A percentile compares a stretch with the other conserved stretches of the same genome.
These are phyloP conservation scores for Agrochola lota DNA, from an alignment of 2,888 invertebrate species.

Conservation along the genomic window DNA sequence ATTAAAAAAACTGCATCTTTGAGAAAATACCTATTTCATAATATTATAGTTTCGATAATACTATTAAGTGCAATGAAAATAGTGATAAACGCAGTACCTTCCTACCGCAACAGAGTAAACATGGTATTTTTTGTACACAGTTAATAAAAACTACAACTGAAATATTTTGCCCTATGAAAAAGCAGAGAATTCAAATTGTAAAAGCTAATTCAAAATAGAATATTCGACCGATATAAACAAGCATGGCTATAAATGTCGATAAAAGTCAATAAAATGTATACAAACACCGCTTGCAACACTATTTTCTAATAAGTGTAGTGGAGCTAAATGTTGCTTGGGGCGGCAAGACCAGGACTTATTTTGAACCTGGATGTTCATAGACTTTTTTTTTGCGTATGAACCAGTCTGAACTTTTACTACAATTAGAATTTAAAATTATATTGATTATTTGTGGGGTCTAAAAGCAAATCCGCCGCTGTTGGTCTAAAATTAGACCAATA, in stretches of 20 bases:
- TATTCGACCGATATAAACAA: conserved; percentile 28
- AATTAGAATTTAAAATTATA: too few relatives aligned
- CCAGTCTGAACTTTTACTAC: not conserved
- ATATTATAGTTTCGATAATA: too few relatives aligned
- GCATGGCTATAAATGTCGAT: conserved; percentile 27
- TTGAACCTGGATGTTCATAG: not conserved
- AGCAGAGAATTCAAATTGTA: conserved; percentile 8
- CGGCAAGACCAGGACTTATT: not conserved
- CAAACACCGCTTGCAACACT: conserved; percentile 25
- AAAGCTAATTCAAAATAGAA: conserved; percentile 29
- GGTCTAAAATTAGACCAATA: too few relatives aligned
- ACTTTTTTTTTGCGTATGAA: not conserved
- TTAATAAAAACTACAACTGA: not conserved
- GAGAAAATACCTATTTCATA: too few relatives aligned
- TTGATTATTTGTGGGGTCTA: too few relatives aligned
- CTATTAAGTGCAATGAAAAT: not conserved
- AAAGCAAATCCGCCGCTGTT: too few relatives aligned
- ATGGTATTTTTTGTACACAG: not conserved
- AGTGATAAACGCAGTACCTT: not conserved
- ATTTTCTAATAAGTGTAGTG: conserved; percentile 41
- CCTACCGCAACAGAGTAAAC: not conserved
- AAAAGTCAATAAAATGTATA: conserved; percentile 39
- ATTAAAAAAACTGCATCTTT: not conserved
- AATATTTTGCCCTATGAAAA: not conserved
- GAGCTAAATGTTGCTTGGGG: conserved; percentile 24